Conservation (phyloP, 2,888 invertebrate species). For the Tipula lateralis region DNA sequence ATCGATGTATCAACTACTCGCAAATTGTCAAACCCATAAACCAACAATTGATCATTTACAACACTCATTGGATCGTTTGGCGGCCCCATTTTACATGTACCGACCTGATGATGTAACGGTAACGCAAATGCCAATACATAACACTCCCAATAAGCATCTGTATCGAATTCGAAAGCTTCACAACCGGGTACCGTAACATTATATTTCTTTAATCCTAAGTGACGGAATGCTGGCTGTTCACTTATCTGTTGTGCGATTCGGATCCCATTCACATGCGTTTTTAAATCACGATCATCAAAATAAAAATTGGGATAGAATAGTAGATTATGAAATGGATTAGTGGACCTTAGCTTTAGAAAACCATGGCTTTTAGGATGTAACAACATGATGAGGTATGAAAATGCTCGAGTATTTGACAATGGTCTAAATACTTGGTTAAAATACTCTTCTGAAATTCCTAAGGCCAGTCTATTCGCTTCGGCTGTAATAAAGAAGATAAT, state of each 20-base stretch:
- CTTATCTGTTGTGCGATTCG: conserved; percentile 56
- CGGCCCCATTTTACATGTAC: conserved; percentile 59
- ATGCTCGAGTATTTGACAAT: conserved; percentile 46
- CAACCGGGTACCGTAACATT: conserved; percentile 59
- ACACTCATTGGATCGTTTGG: conserved; percentile 52
- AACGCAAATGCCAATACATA: conserved; percentile 61
- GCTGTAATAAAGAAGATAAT: conserved; percentile 28
- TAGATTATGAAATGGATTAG: conserved; percentile 55
- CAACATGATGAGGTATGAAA: conserved; percentile 53
- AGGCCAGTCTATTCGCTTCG: conserved; percentile 42
- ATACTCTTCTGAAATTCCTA: conserved; percentile 49
- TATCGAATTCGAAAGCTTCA: conserved; percentile 54
- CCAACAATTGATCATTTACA: conserved; percentile 52
- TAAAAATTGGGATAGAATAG: conserved; percentile 61
- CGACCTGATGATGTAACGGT: conserved; percentile 64
- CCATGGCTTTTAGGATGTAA: conserved; percentile 60
- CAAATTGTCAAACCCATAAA: conserved; percentile 44
- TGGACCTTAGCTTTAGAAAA: conserved; percentile 52
- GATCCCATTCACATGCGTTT: conserved; percentile 61
- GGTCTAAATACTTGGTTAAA: conserved; percentile 44
- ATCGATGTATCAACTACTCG: conserved; percentile 50
- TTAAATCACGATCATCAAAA: conserved; percentile 55
- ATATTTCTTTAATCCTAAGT: conserved; percentile 57
- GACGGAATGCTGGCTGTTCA: conserved; percentile 55
- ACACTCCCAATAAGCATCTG: conserved; percentile 67